Percentiles rank a stretch among this genome's conserved stretches.
Evolutionary conservation across 2,797 vertebrate species (phyloP).

Genomic region (Picus viridis): DNA sequence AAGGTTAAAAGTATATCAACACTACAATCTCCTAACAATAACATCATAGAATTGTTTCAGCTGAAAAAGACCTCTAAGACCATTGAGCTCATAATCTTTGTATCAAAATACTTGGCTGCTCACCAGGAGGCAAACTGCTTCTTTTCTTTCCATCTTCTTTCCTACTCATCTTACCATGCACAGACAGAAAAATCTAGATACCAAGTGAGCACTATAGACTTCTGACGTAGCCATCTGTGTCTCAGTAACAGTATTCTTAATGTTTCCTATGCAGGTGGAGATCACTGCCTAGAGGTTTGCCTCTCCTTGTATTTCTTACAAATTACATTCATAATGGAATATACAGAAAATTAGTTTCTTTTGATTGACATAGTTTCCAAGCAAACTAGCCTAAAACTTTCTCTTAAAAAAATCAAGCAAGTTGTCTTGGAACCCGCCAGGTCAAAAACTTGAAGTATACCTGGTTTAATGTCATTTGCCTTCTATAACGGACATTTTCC

Average conservation of each 20-base stretch:
- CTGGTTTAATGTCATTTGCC: not conserved
- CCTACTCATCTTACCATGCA: not conserved
- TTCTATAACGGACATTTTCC: not conserved
- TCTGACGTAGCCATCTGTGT: not conserved
- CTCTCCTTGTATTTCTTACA: not conserved
- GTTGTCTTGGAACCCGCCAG: not conserved
- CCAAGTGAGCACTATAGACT: not conserved
- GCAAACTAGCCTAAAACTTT: not conserved
- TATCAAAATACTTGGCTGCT: not conserved
- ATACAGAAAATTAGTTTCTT: not conserved
- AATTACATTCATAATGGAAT: not conserved
- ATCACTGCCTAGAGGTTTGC: not conserved
- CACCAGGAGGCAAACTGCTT: not conserved
- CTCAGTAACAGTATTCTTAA: not conserved
- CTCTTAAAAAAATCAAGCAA: not conserved
- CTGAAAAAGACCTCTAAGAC: too few species aligned
- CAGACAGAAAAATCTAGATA: not conserved
- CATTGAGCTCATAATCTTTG: not conserved
- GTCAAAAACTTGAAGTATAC: not conserved
- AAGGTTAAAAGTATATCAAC: not conserved
- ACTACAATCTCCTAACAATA: not conserved
- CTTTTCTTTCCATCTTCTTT: not conserved
- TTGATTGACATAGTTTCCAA: not conserved
- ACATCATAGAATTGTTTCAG: too few species aligned
- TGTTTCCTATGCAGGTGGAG: not conserved